Conservation (phyloP, 2,797 vertebrate species). For the Fringilla coelebs region DNA sequence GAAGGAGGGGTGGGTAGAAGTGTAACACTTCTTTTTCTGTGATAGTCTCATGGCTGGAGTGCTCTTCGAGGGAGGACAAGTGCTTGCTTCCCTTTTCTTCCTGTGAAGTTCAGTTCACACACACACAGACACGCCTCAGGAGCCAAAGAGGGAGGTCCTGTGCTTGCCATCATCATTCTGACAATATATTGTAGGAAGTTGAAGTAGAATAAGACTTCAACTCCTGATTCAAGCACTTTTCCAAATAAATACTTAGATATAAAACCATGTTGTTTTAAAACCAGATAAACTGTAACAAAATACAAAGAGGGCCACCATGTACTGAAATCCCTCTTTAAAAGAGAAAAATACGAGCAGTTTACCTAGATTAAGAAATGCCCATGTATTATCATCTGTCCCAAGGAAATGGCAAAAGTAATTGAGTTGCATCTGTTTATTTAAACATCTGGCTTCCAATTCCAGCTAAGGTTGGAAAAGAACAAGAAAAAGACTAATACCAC, state of each 20-base stretch:
- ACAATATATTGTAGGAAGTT: neutral
- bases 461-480: neutral
- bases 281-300: neutral
- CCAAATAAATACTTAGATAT: neutral
- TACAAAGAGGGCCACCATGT: neutral
- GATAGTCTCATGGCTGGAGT: rapidly evolving
- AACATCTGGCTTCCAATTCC: neutral
- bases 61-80: rapidly evolving
- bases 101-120: neutral
- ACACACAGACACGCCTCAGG: neutral
- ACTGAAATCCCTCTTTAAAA: neutral
- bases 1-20: rapidly evolving
- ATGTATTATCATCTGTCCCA: neutral
- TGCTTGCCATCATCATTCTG: neutral
- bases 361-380: neutral
- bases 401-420: neutral
- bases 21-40: neutral
- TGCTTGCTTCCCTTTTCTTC: neutral
- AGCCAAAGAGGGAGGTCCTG: neutral
- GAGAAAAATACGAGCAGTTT: neutral
- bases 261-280: neutral
- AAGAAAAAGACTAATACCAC: neutral
- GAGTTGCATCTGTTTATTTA: neutral
- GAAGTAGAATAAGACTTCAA: neutral
- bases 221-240: neutral